These are phyloP conservation scores for Dolichomitus sp. DNA, from an alignment of 2,888 invertebrate genomes.

Conservation along the genomic window DNA sequence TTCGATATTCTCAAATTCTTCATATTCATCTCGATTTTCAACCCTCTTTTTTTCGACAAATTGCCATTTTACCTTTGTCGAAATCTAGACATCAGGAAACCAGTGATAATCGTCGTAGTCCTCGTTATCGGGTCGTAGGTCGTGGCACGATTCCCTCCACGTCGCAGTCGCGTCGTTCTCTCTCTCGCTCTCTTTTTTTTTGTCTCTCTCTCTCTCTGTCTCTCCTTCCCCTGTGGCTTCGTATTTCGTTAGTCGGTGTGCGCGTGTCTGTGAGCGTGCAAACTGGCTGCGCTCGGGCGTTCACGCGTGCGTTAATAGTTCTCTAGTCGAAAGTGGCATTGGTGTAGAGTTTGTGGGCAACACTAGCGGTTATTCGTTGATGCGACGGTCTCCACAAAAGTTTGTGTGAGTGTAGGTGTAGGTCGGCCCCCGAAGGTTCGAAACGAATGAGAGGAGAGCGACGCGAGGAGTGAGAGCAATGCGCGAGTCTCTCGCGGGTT, in stretches of 20 bases:
- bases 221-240: conserved; percentile 25
- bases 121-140: conserved; percentile 66
- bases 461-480: conserved; percentile 29
- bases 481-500: conserved; percentile 57
- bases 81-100: conserved; percentile 38
- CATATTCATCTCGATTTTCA: not conserved
- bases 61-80: not conserved
- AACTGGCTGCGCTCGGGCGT: conserved; percentile 35
- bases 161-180: conserved; percentile 51
- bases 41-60: not conserved
- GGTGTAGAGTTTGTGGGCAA: not conserved
- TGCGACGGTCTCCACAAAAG: not conserved
- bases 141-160: conserved; percentile 61
- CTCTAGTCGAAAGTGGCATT: conserved; percentile 20
- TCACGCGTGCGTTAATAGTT: conserved; percentile 55
- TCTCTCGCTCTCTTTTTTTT: conserved; percentile 1
- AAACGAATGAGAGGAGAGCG: conserved; percentile 47
- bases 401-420: conserved; percentile 61
- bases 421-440: conserved; percentile 69
- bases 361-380: conserved; percentile 14
- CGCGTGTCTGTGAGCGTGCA: conserved; percentile 17
- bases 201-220: conserved; percentile 20
- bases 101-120: conserved; percentile 41
- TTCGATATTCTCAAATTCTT: not conserved
- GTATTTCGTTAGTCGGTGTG: conserved; percentile 19